Evolutionary conservation across 2,797 vertebrate species (phyloP).

Genomic region (Sebastes steindachneri): DNA sequence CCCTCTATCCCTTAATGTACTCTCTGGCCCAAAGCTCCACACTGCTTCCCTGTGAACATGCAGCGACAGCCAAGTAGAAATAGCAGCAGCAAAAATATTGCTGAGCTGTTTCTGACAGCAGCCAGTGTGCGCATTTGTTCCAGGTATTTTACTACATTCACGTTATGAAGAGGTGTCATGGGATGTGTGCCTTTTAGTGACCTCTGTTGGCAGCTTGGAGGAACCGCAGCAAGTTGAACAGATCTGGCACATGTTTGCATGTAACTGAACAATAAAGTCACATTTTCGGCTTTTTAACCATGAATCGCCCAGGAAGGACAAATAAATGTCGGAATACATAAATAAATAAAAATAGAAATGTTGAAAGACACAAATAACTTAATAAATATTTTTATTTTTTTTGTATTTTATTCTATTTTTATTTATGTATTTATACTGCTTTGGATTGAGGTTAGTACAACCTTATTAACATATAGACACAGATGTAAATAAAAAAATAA

Average conservation of each 20-base stretch:
- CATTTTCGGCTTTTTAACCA: not conserved
- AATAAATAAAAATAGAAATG: not conserved
- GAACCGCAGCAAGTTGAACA: not conserved
- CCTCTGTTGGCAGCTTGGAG: constrained; percentile 20
- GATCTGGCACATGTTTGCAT: not conserved
- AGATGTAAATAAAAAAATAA: too few relatives aligned
- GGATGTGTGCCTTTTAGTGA: constrained; percentile 1
- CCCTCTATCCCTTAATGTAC: constrained; percentile 25
- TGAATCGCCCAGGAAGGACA: too few relatives aligned
- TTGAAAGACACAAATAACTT: not conserved
- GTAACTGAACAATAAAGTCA: not conserved
- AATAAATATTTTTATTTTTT: not conserved
- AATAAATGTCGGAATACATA: too few relatives aligned
- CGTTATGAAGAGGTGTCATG: not conserved
- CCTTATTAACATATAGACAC: too few relatives aligned
- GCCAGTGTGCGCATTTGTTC: not conserved
- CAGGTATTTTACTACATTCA: not conserved
- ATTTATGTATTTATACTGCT: not conserved
- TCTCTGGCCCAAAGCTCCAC: constrained; percentile 8
- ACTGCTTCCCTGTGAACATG: constrained; percentile 1
- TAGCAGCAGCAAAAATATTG: not conserved
- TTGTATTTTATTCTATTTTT: not conserved
- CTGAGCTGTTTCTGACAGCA: constrained; percentile 9
- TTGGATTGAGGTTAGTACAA: not conserved
- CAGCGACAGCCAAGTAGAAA: constrained; percentile 20